Evolutionary conservation across 2,888 invertebrate species (phyloP), one percentile per base, ranked within the genome.

Genomic region (Branchipolynoe longqiensis): DNA sequence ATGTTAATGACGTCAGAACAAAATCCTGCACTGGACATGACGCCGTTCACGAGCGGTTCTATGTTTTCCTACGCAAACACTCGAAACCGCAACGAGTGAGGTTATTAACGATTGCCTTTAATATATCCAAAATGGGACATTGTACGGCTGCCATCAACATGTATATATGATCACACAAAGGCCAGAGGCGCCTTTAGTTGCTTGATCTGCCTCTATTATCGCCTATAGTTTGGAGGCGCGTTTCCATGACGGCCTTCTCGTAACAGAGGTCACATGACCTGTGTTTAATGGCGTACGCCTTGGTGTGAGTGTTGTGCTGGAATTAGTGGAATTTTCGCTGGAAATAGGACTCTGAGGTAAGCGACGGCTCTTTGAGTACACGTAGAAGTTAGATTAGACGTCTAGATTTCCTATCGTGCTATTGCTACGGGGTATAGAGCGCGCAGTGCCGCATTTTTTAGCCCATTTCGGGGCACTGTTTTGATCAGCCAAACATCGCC

Each of bases 191-290:
- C 3, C 25, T 38, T 3, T 33, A 36, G 12, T 69, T 1, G 25
- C 6, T 1, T 2, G 18, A 69, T 36, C 33, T 36, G 18, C 36
- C 36, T 69, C 18, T 36, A 69, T 33, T 48, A 78, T 78, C 78
- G 78, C 78, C 31, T 31, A 78, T 25, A 78, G 41, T 69, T 82
- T 83, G 62, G 59, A 38, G 56, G 58, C 36, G 83, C 83, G 82
- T 82, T 82, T 58, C 82, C 82, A 82, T 82, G 59, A 59, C 41
- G 12, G 58, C 82, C 22, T 83, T 83, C 38, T 33, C 41, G 64
- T 58, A 62, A 62, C 83, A 83, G 64, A 62, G 36, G 62, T 83
- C 83, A 83, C 62, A 64, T 83, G 83, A 83, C 62, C 82, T 25
- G 38, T 58, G 83, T 48, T 78, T 28, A 78, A 78, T 78, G 78